phyloP scores from a whole-genome alignment of 2,888 invertebrate species.

The Epicampocera succincta region DNA sequence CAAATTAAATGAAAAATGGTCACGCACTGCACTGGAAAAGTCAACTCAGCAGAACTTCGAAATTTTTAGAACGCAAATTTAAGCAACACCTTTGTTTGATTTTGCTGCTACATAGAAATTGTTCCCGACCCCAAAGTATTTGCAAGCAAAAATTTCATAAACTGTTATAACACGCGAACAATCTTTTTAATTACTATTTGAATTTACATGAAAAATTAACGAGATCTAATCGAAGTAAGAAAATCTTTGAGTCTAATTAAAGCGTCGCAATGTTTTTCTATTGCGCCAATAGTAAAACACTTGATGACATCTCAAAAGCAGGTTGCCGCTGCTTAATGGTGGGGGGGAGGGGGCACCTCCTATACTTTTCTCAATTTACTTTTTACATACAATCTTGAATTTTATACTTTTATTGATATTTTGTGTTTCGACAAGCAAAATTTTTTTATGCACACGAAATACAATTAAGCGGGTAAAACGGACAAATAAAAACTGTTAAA shows the following conservation, averaged over 20 bases:
- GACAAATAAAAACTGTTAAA: constrained; percentile 45
- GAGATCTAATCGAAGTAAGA: not conserved
- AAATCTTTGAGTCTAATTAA: constrained; percentile 59
- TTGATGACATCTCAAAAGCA: constrained; percentile 45
- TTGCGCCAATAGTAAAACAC: not conserved
- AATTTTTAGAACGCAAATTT: too few species aligned
- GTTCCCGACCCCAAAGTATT: constrained; percentile 46
- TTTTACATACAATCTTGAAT: not conserved
- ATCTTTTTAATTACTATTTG: not conserved
- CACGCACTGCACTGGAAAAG: too few species aligned
- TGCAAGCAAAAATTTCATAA: constrained; percentile 16
- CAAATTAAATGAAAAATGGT: too few species aligned
- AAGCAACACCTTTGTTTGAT: too few species aligned
- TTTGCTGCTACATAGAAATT: constrained; percentile 23
- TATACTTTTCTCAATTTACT: not conserved
- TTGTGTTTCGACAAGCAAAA: constrained; percentile 62
- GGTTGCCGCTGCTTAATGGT: not conserved
- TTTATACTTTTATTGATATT: constrained; percentile 8
- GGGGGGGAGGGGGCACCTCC: too few species aligned
- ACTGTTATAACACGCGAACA: constrained; percentile 46
- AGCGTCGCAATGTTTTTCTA: not conserved
- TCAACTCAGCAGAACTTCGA: too few species aligned
- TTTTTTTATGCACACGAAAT: constrained; percentile 76
- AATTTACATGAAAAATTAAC: constrained; percentile 12
- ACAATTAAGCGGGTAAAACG: constrained; percentile 74